Base-by-base conservation (phyloP, 2,797 vertebrate species). In the Podarcis siculus region DNA sequence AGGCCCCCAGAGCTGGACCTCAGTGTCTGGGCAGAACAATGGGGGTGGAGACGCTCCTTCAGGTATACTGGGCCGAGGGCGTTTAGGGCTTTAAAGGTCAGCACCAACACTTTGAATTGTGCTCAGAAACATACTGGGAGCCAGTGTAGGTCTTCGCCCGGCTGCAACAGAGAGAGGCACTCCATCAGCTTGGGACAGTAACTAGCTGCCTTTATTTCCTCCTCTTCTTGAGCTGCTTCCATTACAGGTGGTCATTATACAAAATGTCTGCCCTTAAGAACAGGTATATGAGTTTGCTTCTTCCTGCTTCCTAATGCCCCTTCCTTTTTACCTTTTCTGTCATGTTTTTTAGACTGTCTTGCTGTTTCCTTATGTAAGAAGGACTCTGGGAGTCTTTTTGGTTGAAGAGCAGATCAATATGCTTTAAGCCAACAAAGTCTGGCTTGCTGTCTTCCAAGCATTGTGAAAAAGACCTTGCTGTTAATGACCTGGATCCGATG, bases 1-100 rank as follows among this genome's bases (percentile, higher is more conserved):
- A 55, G 49, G 1, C 49, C 49, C 3, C 15, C 0, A 1, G 49
- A 0, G 13, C 13, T 55, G 49, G 49, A 55, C 13, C 49, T 55
- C 49, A 55, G 49, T 55, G 49, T 55, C 49, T 1, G 3, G 49
- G 49, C 13, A 1, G 49, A 55, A 55, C 13, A 13, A 55, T 55
- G 49, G 49, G 49, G 49, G 13, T 15, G 49, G 49, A 55, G 1
- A 55, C 3, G 1, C 49, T 55, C 49, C 49, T 49, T 49, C 13
- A 15, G 49, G 13, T 55, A 55, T 55, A 15, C 13, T 55, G 49
- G 13, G 3, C 49, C 13, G 49, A 55, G 49, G 49, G 13, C 13
- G 1, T 55, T 55, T 55, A 55, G 49, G 49, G 49, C 3, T 15
- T 55, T 55, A 15, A 55, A 15, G 49, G 3, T 55, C 49, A 55